Conservation (phyloP, 2,888 invertebrate genomes). For the Coenonympha glycerion region DNA sequence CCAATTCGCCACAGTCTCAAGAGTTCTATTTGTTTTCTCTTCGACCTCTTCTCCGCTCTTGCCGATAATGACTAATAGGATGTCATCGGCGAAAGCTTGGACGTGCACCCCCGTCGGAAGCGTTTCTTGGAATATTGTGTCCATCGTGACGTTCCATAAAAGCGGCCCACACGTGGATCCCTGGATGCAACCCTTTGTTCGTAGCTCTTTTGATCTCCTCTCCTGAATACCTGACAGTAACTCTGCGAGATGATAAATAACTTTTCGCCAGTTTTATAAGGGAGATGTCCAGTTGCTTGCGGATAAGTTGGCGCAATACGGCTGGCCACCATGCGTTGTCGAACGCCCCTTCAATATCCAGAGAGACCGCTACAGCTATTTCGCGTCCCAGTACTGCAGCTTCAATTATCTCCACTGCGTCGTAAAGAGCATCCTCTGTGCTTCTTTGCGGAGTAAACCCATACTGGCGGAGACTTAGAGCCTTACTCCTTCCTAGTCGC, state of each 20-base stretch:
- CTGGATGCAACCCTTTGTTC: too few relatives aligned
- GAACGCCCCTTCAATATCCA: slow-evolving; percentile 4
- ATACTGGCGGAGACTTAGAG: background rate
- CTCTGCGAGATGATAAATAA: background rate
- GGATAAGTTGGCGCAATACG: background rate
- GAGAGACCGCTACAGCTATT: background rate
- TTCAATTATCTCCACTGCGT: background rate
- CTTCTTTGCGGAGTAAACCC: background rate
- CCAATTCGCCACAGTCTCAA: too few relatives aligned
- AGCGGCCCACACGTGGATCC: too few relatives aligned
- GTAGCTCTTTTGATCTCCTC: background rate
- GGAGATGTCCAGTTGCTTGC: background rate
- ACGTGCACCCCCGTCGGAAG: background rate
- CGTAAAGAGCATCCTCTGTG: background rate
- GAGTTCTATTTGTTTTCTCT: too few relatives aligned
- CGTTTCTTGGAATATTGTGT: background rate
- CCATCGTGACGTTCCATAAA: slow-evolving; percentile 3
- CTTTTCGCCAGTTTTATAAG: background rate
- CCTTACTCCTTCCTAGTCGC: background rate
- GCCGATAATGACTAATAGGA: background rate
- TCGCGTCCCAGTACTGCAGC: too few relatives aligned
- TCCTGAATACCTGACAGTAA: background rate
- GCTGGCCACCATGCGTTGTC: slow-evolving; percentile 1
- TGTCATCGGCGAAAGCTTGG: background rate
- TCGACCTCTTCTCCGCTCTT: too few relatives aligned